Conservation (phyloP, 2,888 invertebrate genomes). For the Eretmocerus hayati region DNA sequence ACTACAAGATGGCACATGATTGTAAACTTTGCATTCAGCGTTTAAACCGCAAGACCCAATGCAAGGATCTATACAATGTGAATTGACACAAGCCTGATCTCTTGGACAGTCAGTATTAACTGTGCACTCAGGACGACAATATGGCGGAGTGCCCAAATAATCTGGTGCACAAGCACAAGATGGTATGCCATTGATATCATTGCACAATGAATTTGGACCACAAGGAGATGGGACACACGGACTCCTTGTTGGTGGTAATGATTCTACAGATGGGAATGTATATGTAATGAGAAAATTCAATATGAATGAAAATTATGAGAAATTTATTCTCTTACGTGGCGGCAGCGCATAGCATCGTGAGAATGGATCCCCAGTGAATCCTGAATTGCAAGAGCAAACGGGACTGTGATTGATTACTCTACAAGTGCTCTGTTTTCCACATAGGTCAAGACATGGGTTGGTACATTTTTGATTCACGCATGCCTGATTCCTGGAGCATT, state of each 20-base stretch:
- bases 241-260: constrained; percentile 40
- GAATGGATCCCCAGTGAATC: constrained; percentile 70
- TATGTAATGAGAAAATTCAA: no score
- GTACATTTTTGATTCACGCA: constrained; percentile 74
- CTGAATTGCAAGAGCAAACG: constrained; percentile 52
- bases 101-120: constrained; percentile 49
- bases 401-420: constrained; percentile 46
- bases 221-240: constrained; percentile 64
- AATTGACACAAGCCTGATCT: constrained; percentile 46
- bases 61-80: constrained; percentile 48
- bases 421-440: constrained; percentile 48
- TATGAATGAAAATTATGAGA: neutral
- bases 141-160: constrained; percentile 47
- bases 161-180: constrained; percentile 47
- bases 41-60: constrained; percentile 49
- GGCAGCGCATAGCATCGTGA: constrained; percentile 56
- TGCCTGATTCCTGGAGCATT: constrained; percentile 71
- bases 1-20: constrained; percentile 48
- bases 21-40: constrained; percentile 47
- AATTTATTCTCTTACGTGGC: constrained; percentile 41
- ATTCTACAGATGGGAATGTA: neutral
- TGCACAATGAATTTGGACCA: constrained; percentile 47
- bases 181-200: constrained; percentile 39
- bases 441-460: constrained; percentile 48
- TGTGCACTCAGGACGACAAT: constrained; percentile 47